Conservation (phyloP, 2,797 vertebrate genomes). For the Champsocephalus esox region DNA sequence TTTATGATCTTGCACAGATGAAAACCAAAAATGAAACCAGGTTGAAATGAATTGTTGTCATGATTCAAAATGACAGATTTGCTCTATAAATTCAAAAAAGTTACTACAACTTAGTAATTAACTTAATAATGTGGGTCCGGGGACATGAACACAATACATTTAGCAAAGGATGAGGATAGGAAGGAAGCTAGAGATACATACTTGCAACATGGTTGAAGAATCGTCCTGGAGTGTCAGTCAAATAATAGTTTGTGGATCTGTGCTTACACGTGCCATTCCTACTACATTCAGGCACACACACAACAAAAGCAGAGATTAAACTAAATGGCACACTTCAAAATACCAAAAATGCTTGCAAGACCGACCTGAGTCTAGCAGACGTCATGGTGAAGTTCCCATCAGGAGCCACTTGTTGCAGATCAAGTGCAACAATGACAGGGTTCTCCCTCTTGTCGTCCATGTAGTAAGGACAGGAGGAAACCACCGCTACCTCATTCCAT, state of each 20-base stretch:
- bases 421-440: slow-evolving; percentile 35
- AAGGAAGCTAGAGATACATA: slow-evolving; percentile 36
- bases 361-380: slow-evolving; percentile 46
- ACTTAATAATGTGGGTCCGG: no score
- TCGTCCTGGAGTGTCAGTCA: slow-evolving; percentile 64
- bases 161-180: background rate
- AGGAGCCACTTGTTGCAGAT: slow-evolving; percentile 44
- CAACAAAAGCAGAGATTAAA: slow-evolving; percentile 1
- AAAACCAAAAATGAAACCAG: no score
- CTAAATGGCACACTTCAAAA: background rate
- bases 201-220: slow-evolving; percentile 71
- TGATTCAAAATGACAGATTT: no score
- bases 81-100: no score
- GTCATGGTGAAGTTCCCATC: slow-evolving; percentile 53
- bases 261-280: slow-evolving; percentile 66
- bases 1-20: no score
- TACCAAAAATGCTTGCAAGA: background rate
- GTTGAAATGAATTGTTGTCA: no score
- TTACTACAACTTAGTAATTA: no score
- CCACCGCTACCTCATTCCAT: slow-evolving; percentile 73
- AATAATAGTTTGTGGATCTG: slow-evolving; percentile 31
- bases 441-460: slow-evolving; percentile 54
- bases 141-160: background rate
- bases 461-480: slow-evolving; percentile 70
- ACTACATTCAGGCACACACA: background rate